A percentile compares a stretch with the other conserved stretches of the same genome.
These are phyloP conservation scores for Carapus acus DNA, from an alignment of 2,797 vertebrate genomes.

Conservation along the genomic window DNA sequence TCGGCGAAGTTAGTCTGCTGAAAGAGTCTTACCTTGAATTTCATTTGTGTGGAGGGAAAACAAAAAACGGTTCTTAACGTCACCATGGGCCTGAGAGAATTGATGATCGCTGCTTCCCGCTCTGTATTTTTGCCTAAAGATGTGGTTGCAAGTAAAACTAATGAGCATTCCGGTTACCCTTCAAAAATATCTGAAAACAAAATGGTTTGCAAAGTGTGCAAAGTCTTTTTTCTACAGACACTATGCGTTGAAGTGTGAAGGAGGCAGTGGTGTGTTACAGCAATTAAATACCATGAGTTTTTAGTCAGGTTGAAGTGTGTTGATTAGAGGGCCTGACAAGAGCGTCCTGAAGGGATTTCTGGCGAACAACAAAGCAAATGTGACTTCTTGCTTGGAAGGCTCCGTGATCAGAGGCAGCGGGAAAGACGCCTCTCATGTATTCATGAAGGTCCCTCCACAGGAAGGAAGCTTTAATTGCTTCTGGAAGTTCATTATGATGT, in stretches of 20 bases:
- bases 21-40: conserved; percentile 7
- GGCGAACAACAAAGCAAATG: conserved; percentile 47
- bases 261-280: conserved; percentile 30
- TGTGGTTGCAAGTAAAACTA: no score
- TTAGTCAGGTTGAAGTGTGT: conserved; percentile 37
- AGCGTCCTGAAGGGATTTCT: conserved; percentile 58
- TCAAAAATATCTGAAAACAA: no score
- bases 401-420: conserved; percentile 53
- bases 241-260: conserved; percentile 21
- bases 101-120: no score
- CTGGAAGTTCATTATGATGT: conserved; percentile 70
- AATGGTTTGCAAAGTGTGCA: no score
- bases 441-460: conserved; percentile 58
- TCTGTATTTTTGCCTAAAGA: no score
- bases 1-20: conserved; percentile 9
- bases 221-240: conserved; percentile 4
- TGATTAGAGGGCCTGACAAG: conserved; percentile 51
- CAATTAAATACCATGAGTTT: conserved; percentile 50
- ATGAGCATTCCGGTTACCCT: no score
- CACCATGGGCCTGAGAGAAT: no score
- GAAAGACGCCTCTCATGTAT: conserved; percentile 53
- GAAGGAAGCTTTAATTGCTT: conserved; percentile 68
- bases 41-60: conserved; percentile 3
- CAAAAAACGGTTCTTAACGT: no score
- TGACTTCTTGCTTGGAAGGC: conserved; percentile 52